These are phyloP conservation scores for Fragum whitleyi DNA, from an alignment of 2,888 invertebrate species.

Conservation along the genomic window DNA sequence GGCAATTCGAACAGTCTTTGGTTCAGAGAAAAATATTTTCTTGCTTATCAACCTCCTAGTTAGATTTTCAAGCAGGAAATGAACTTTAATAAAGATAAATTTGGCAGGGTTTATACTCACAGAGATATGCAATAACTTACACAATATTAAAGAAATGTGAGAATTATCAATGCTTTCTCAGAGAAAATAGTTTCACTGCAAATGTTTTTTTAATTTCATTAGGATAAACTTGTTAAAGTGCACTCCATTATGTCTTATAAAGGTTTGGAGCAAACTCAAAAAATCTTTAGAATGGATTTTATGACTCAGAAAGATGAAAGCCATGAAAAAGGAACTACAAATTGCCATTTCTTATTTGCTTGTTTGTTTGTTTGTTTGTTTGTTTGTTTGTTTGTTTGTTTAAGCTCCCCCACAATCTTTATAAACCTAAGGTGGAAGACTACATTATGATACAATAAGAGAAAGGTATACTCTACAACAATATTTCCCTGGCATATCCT, in stretches of 20 bases:
- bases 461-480: too few relatives aligned
- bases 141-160: slow-evolving; percentile 8
- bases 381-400: too few relatives aligned
- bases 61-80: not conserved
- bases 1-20: too few relatives aligned
- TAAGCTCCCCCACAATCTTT: too few relatives aligned
- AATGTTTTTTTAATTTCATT: slow-evolving; percentile 10
- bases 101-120: not conserved
- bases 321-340: too few relatives aligned
- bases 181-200: slow-evolving; percentile 13
- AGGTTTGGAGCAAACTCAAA: not conserved
- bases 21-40: too few relatives aligned
- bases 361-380: too few relatives aligned
- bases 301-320: too few relatives aligned
- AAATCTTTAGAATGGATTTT: not conserved
- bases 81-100: not conserved
- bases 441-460: too few relatives aligned
- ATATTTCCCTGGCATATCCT: too few relatives aligned
- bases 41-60: not conserved
- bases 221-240: slow-evolving; percentile 15
- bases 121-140: not conserved
- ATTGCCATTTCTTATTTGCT: too few relatives aligned
- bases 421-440: too few relatives aligned
- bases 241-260: not conserved
- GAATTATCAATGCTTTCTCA: slow-evolving; percentile 11